These are phyloP conservation scores for Apolygus lucorum DNA, from an alignment of 1,140 invertebrate genomes.

Conservation along the genomic window DNA sequence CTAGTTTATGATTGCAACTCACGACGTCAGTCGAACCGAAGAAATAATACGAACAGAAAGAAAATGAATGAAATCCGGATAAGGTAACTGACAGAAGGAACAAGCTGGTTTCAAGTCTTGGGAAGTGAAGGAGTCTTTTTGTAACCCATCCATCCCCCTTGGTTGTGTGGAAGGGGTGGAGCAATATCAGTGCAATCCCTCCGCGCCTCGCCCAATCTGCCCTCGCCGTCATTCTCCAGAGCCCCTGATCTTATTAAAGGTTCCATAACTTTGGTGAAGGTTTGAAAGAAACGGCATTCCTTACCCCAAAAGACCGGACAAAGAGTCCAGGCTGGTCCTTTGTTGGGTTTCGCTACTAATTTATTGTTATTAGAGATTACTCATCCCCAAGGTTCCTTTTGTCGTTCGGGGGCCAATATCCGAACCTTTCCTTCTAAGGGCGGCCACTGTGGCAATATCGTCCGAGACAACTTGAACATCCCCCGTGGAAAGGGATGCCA, in stretches of 20 bases:
- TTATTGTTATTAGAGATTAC: constrained; percentile 17
- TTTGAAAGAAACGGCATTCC: constrained; percentile 11
- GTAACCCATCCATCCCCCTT: neutral
- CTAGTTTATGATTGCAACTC: no score
- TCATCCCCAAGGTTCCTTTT: constrained; percentile 5
- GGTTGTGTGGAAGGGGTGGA: neutral
- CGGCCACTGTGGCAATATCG: neutral
- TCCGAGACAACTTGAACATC: neutral
- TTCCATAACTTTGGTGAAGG: constrained; percentile 10
- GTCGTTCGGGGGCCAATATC: constrained; percentile 7
- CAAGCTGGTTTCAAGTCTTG: neutral
- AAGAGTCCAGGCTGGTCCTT: neutral
- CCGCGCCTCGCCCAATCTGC: neutral
- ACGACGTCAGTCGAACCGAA: no score
- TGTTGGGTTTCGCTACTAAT: neutral
- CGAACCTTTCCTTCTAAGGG: neutral
- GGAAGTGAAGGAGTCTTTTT: neutral
- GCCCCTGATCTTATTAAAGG: constrained; percentile 12
- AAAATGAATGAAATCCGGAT: no score
- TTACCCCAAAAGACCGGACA: neutral
- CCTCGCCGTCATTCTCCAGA: neutral
- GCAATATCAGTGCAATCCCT: constrained; percentile 8
- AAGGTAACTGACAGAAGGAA: neutral
- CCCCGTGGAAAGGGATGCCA: neutral
- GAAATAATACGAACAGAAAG: no score